Evolutionary conservation across 1,140 invertebrate genomes (phyloP).

Genomic region (Arion vulgaris): DNA sequence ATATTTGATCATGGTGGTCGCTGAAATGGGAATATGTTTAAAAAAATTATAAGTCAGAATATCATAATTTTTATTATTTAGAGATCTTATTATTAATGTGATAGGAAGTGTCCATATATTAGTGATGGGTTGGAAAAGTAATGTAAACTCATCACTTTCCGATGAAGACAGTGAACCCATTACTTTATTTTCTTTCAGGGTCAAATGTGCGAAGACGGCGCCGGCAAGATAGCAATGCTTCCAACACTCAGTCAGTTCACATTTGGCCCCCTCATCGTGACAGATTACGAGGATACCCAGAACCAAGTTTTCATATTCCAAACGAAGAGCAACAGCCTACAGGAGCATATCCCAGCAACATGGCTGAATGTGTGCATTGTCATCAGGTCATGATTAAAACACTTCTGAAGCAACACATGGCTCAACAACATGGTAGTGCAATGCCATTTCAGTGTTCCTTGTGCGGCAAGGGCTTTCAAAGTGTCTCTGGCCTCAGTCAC

Average conservation of each 20-base stretch:
- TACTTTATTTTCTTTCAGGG: conserved; percentile 9
- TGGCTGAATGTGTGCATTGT: conserved; percentile 10
- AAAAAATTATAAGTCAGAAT: no score
- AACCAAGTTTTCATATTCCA: not conserved
- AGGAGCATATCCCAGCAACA: not conserved
- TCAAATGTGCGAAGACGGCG: not conserved
- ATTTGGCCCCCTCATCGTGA: not conserved
- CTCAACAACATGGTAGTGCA: not conserved
- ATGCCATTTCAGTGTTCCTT: conserved; percentile 27
- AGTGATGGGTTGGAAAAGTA: no score
- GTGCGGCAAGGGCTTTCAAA: conserved; percentile 27
- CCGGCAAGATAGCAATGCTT: not conserved
- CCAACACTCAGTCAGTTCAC: not conserved
- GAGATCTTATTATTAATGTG: no score
- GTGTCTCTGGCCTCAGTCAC: conserved; percentile 20
- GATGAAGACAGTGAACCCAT: no score
- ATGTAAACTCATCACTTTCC: no score
- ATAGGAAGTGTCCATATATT: no score
- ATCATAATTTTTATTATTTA: no score
- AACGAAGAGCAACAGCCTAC: not conserved
- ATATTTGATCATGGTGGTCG: no score
- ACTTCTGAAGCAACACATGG: not conserved
- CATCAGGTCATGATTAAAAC: not conserved
- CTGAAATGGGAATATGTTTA: no score
- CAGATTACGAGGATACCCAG: not conserved